Conservation (phyloP, 2,888 invertebrate species). For the Stenodera caucasica region DNA sequence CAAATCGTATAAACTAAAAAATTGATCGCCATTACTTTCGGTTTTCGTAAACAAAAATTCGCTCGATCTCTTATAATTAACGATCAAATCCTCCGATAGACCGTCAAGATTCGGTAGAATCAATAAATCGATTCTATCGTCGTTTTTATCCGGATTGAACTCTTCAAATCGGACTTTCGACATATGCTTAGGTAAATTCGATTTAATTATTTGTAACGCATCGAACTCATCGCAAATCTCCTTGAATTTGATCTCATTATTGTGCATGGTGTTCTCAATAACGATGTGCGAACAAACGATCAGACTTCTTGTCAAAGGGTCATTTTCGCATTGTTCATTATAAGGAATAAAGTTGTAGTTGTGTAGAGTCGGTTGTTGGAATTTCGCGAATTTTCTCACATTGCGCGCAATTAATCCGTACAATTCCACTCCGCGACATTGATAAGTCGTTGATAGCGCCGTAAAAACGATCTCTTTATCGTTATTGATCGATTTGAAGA, state of each 20-base stretch:
- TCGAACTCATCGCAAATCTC: no score
- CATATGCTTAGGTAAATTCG: conserved; percentile 6
- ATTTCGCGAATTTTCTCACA: conserved; percentile 63
- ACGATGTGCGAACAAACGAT: conserved; percentile 24
- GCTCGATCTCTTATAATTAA: not conserved
- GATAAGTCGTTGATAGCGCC: conserved; percentile 10
- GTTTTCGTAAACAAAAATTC: conserved; percentile 18
- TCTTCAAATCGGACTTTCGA: conserved; percentile 1
- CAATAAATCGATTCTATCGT: conserved; percentile 11
- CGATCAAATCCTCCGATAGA: not conserved
- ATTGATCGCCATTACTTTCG: conserved; percentile 6
- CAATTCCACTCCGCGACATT: conserved; percentile 74
- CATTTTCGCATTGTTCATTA: conserved; percentile 8
- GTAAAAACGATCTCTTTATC: not conserved
- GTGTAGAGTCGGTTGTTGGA: conserved; percentile 75
- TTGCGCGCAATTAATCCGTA: conserved; percentile 73
- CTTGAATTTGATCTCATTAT: not conserved
- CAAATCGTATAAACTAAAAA: conserved; percentile 7
- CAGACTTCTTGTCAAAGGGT: conserved; percentile 12
- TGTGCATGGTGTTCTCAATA: conserved; percentile 17
- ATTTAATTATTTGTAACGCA: conserved; percentile 8
- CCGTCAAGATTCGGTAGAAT: not conserved
- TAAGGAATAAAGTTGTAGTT: conserved; percentile 67
- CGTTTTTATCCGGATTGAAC: not conserved
- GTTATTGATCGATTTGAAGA: conserved; percentile 27